Evolutionary conservation across 2,113 vertebrate genomes (phyloP), one percentile per base, ranked within the genome.

Genomic region (Probosciger aterrimus): DNA sequence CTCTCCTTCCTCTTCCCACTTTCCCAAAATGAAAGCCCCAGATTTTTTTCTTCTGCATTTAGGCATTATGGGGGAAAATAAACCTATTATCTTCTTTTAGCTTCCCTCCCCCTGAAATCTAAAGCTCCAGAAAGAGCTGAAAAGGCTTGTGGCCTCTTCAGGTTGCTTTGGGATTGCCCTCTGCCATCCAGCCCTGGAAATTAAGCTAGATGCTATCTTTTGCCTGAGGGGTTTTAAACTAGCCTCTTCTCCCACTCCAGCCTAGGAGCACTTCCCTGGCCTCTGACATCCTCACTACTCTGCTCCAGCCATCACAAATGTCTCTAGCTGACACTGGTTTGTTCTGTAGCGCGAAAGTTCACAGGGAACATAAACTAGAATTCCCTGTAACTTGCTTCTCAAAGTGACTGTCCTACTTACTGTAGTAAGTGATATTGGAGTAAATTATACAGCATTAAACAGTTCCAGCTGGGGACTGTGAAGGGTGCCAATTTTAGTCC

Each of bases 201-300:
- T 13, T 17, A 73, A 79, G 50, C 20, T 7, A 20, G 3, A 11
- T 82, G 73, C 8, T 16, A 33, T 1, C 3, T 46, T 71, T 18
- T 76, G 3, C 8, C 18, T 1, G 0, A 73, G 33, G n/a, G 9
- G 0, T 47, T 91, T 86, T 52, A 70, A 60, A 57, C 2, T 2
- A 3, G 7, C 2, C 2, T 24, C 9, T 57, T 76, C 50, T 52
- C 16, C 11, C 7, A 46, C 1, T 5, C 10, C 18, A 1, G 0
- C 9, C 41, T 59, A 25, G 4, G 18, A 8, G 10, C 47, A 27
- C 16, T 88, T 6, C 39, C 22, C 33, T 10, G 23, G 17, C 24
- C 24, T 30, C 55, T 43, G 44, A 37, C 14, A 35, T n/a, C 31
- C 37, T 80, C 52, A 30, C 19, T 63, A 30, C 13, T 39, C 43